Percentiles rank a stretch among this genome's conserved stretches.
Conservation (phyloP, 2,797 vertebrate genomes). For the Halcyon smyrnensis region DNA sequence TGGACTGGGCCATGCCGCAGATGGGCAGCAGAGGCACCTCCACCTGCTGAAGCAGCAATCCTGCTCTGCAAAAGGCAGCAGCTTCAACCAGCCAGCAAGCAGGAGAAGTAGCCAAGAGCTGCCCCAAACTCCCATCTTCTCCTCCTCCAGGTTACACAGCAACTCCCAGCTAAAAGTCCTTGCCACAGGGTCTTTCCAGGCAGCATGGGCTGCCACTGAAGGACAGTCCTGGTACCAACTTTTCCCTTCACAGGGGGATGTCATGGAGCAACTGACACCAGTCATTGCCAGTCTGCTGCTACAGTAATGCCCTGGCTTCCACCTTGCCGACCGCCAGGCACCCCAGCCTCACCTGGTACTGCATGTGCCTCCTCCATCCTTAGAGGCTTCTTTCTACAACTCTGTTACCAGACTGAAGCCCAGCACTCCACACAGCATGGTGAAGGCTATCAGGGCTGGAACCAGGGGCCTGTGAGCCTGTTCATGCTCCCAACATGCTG, state of each 20-base stretch:
- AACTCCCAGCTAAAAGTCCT: neutral
- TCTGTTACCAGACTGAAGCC: accelerated
- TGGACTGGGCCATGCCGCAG: neutral
- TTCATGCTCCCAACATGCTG: neutral
- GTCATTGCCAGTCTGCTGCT: neutral
- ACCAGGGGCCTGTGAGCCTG: accelerated
- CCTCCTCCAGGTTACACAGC: accelerated
- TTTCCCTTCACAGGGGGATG: neutral
- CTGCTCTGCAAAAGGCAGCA: neutral
- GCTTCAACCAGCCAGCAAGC: neutral
- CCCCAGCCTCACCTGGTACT: neutral
- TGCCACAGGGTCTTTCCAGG: accelerated
- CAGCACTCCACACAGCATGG: accelerated
- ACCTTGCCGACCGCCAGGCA: neutral
- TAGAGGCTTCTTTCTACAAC: neutral
- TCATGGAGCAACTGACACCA: accelerated
- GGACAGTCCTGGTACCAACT: neutral
- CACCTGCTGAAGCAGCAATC: slow-evolving; percentile 19
- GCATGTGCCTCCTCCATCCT: neutral
- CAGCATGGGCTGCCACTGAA: accelerated
- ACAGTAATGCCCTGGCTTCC: neutral
- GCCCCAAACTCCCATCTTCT: neutral
- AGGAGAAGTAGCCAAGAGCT: neutral
- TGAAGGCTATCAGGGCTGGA: neutral
- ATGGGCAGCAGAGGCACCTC: neutral